Percentiles rank a stretch among this genome's conserved stretches.
phyloP scores from a whole-genome alignment of 2,888 invertebrate species.

The Brachypalpus laphriformis region DNA sequence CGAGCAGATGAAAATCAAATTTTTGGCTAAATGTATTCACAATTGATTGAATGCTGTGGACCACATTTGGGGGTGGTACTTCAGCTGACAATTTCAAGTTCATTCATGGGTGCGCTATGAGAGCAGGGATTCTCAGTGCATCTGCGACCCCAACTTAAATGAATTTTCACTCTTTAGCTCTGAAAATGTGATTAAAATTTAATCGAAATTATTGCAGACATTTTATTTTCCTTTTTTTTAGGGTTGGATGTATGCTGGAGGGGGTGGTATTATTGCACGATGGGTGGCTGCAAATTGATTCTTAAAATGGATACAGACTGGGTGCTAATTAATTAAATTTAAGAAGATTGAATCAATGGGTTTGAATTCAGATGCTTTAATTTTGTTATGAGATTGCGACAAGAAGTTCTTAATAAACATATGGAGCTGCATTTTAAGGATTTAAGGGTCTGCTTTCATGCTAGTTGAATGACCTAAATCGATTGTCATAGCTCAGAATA shows the following conservation, averaged over 20 bases:
- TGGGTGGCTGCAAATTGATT: not conserved
- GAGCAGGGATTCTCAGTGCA: slow-evolving; percentile 7
- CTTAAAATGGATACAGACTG: not conserved
- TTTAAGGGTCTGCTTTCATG: too few relatives aligned
- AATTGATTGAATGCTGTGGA: slow-evolving; percentile 48
- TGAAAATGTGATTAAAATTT: slow-evolving; percentile 69
- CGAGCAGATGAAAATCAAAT: slow-evolving; percentile 69
- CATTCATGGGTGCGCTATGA: slow-evolving; percentile 14
- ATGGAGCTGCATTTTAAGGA: too few relatives aligned
- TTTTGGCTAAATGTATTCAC: slow-evolving; percentile 62
- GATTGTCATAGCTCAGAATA: too few relatives aligned
- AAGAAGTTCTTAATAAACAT: too few relatives aligned
- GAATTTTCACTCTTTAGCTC: slow-evolving; percentile 36
- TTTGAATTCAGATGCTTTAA: not conserved
- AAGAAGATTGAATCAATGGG: not conserved
- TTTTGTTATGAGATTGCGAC: not conserved
- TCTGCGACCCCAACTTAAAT: slow-evolving; percentile 29
- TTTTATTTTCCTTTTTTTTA: slow-evolving; percentile 9
- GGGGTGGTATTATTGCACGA: slow-evolving; percentile 32
- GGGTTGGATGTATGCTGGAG: not conserved
- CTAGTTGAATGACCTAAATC: too few relatives aligned
- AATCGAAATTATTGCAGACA: slow-evolving; percentile 59
- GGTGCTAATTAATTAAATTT: not conserved
- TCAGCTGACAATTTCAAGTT: slow-evolving; percentile 53
- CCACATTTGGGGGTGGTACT: not conserved